A percentile compares a stretch with the other conserved stretches of the same genome.
Conservation (phyloP, 2,113 vertebrate species). For the Megaceryle maxima region DNA sequence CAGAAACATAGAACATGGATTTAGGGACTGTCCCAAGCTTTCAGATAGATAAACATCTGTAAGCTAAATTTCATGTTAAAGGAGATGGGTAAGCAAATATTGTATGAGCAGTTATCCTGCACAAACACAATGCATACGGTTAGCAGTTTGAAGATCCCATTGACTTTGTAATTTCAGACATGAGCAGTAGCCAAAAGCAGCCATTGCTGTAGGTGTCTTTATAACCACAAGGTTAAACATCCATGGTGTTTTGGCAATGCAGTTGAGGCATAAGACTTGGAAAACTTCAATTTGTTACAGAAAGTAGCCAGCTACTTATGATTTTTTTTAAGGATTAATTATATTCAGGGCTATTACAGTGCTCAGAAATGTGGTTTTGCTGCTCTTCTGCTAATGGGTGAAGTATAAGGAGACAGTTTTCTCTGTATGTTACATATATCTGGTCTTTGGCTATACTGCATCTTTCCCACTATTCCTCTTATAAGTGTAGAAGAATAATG, state of each 20-base stretch:
- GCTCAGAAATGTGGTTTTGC: background rate
- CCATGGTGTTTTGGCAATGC: background rate
- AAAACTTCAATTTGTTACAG: background rate
- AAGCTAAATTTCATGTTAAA: background rate
- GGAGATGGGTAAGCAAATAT: background rate
- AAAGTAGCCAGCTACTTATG: background rate
- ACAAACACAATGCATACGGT: background rate
- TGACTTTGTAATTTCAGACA: background rate
- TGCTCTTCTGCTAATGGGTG: background rate
- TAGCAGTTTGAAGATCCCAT: background rate
- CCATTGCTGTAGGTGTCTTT: background rate
- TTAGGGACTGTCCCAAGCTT: background rate
- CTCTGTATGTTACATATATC: background rate
- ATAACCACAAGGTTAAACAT: background rate
- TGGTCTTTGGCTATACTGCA: background rate
- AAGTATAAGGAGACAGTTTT: background rate
- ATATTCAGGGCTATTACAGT: background rate
- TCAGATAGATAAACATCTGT: background rate
- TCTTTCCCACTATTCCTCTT: background rate
- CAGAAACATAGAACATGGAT: background rate
- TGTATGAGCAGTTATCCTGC: background rate
- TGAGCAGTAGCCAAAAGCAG: background rate
- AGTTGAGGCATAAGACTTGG: background rate
- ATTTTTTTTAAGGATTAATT: background rate
- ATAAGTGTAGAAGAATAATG: background rate